Percentiles rank a stretch among this genome's conserved stretches.
These are phyloP conservation scores for Astreopora myriophthalma DNA, from an alignment of 64 coral and sea anemone species.

Conservation along the genomic window DNA sequence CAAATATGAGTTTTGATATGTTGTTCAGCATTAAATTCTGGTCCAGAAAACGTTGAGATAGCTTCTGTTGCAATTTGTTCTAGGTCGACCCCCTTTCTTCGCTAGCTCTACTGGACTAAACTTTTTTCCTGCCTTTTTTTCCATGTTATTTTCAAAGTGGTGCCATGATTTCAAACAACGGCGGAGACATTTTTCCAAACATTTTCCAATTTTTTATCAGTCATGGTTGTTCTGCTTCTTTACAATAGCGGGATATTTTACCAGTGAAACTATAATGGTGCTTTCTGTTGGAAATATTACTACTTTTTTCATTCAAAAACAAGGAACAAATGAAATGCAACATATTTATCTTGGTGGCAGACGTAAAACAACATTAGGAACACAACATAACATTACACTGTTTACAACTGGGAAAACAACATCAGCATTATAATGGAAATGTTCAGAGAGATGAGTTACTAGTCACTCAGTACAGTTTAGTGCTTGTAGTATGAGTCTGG, in stretches of 20 bases:
- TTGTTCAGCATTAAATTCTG: too few species aligned
- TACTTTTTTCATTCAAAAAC: not conserved
- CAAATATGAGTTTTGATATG: too few species aligned
- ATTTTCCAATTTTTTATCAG: not conserved
- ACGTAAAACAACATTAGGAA: not conserved
- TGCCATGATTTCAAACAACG: not conserved
- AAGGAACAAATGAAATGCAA: not conserved
- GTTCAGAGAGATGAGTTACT: not conserved
- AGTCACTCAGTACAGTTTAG: not conserved
- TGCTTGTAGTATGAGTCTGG: not conserved
- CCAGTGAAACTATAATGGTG: not conserved
- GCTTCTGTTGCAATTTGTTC: too few species aligned
- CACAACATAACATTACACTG: not conserved
- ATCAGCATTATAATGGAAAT: not conserved
- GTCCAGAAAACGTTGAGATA: too few species aligned
- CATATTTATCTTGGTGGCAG: not conserved
- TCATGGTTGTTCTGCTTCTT: not conserved
- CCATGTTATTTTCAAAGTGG: constrained; percentile 25
- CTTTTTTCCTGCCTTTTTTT: constrained; percentile 30
- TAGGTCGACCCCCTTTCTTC: too few species aligned
- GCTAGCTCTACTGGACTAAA: not conserved
- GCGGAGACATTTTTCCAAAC: not conserved
- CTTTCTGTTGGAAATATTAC: not conserved
- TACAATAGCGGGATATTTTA: not conserved
- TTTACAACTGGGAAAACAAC: not conserved